phyloP scores from a whole-genome alignment of 1,140 invertebrate genomes.

The Orchestia grillus region DNA sequence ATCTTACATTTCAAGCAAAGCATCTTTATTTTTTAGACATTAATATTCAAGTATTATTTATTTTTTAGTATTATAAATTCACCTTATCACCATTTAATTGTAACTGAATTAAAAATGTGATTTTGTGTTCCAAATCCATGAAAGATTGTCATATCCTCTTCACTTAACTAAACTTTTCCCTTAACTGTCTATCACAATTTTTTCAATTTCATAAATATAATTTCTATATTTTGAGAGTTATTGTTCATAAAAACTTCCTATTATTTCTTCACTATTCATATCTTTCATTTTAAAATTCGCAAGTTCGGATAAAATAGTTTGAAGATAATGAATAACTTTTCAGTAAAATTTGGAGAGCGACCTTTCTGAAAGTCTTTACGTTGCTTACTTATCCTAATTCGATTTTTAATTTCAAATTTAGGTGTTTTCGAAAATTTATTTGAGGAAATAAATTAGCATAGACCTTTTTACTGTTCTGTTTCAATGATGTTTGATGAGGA shows the following conservation, averaged over 20 bases:
- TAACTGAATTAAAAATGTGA: no score
- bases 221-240: not conserved
- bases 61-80: no score
- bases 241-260: not conserved
- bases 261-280: not conserved
- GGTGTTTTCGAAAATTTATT: not conserved
- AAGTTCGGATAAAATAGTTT: not conserved
- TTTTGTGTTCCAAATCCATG: not conserved
- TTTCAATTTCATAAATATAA: not conserved
- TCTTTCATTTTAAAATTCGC: not conserved
- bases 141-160: not conserved
- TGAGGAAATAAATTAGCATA: not conserved
- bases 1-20: no score
- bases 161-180: not conserved
- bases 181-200: not conserved
- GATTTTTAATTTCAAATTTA: not conserved
- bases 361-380: conserved; percentile 1
- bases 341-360: not conserved
- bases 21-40: no score
- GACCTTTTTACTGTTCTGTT: not conserved
- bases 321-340: conserved; percentile 32
- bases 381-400: not conserved
- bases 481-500: not conserved
- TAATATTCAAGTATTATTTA: no score
- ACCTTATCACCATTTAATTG: no score